These are phyloP conservation scores for Brachyptera risi DNA, from an alignment of 2,888 invertebrate species.

Conservation along the genomic window DNA sequence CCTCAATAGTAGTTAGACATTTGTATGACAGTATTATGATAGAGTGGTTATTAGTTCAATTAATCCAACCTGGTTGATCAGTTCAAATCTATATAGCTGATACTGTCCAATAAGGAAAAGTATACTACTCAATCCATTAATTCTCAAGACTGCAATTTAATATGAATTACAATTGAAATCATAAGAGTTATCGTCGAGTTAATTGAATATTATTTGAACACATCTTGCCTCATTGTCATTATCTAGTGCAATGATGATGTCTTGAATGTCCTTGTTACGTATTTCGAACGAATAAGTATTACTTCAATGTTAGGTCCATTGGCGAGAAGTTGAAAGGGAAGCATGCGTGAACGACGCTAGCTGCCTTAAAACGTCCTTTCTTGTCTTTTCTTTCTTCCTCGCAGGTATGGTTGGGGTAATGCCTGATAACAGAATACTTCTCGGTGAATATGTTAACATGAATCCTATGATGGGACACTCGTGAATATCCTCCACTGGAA, in stretches of 20 bases:
- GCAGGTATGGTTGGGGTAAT: slow-evolving; percentile 61
- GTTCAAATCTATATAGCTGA: no score
- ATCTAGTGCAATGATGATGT: no score
- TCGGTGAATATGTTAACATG: slow-evolving; percentile 57
- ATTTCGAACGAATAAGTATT: no score
- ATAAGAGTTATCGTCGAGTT: no score
- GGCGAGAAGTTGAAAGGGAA: no score
- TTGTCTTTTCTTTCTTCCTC: slow-evolving; percentile 41
- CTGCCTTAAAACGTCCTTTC: slow-evolving; percentile 41
- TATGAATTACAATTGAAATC: background rate
- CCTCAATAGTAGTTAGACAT: background rate
- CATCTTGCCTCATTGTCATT: no score
- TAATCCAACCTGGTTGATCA: no score
- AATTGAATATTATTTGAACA: slow-evolving; percentile 2
- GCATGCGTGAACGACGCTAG: no score
- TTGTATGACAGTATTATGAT: background rate
- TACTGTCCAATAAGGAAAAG: no score
- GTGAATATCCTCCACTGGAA: slow-evolving; percentile 34
- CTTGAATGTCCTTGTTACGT: background rate
- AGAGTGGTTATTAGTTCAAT: background rate
- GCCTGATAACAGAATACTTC: slow-evolving; percentile 61
- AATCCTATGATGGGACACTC: slow-evolving; percentile 48
- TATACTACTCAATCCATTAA: no score
- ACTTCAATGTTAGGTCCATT: no score
- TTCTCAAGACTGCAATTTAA: slow-evolving; percentile 14